phyloP scores from a whole-genome alignment of 2,888 invertebrate genomes.

The Gisinianus flammeolus region DNA sequence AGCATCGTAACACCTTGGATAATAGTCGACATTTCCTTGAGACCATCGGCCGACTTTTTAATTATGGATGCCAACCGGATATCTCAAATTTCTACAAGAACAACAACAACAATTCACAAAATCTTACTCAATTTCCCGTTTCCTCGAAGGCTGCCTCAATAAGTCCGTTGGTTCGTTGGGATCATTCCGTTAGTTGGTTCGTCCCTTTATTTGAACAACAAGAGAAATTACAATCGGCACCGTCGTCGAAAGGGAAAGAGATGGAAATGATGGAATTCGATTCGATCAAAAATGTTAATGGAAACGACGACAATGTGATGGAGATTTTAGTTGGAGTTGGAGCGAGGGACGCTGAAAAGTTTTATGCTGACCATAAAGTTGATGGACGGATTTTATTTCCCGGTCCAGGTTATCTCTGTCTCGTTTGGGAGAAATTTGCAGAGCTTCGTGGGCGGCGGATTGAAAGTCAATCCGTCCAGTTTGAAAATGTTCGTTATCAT shows the following conservation, averaged over 20 bases:
- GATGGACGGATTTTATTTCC: conserved; percentile 91
- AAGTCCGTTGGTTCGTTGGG: conserved; percentile 84
- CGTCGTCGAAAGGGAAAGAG: too few relatives aligned
- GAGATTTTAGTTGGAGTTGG: conserved; percentile 27
- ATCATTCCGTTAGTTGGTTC: conserved; percentile 67
- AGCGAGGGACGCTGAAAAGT: conserved; percentile 73
- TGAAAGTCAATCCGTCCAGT: conserved; percentile 77
- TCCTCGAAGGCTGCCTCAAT: conserved; percentile 84
- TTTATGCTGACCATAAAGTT: conserved; percentile 78
- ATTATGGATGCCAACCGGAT: conserved; percentile 76
- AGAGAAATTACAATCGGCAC: not conserved
- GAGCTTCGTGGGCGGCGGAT: conserved; percentile 71
- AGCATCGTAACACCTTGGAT: conserved; percentile 64
- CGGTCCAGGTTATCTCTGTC: conserved; percentile 86
- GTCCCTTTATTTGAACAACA: too few relatives aligned
- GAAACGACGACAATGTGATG: not conserved
- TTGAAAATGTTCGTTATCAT: conserved; percentile 83
- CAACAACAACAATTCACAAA: too few relatives aligned
- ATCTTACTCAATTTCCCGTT: conserved; percentile 79
- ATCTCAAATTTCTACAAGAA: conserved; percentile 79
- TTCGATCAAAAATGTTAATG: not conserved
- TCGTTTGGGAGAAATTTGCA: conserved; percentile 80
- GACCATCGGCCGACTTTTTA: conserved; percentile 75
- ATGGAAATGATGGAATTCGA: too few relatives aligned
- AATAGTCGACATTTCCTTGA: conserved; percentile 69